Conservation (phyloP, 1,140 invertebrate genomes). For the Drosophila fuyamai region DNA sequence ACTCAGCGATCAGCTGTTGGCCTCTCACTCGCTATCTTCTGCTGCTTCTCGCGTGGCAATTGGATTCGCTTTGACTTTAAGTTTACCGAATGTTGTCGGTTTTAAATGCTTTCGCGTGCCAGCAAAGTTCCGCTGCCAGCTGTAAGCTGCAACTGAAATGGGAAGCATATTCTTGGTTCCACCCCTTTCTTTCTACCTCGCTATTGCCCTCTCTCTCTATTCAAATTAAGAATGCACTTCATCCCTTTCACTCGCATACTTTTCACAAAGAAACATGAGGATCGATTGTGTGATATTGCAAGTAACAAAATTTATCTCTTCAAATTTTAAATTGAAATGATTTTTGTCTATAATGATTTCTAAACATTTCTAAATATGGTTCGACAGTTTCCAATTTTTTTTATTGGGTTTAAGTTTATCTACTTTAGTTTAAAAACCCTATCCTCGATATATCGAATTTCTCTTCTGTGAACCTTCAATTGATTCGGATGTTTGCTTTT, state of each 20-base stretch:
- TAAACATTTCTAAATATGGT: no score
- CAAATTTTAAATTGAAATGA: no score
- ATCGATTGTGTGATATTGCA: no score
- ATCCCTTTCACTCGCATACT: not conserved
- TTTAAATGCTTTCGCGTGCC: conserved; percentile 67
- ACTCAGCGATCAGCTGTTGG: conserved; percentile 42
- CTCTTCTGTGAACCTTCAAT: conserved; percentile 36
- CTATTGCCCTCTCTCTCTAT: not conserved
- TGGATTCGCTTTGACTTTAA: conserved; percentile 72
- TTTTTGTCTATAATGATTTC: not conserved
- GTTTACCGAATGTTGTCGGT: conserved; percentile 64
- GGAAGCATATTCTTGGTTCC: conserved; percentile 9
- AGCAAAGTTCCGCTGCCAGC: conserved; percentile 16
- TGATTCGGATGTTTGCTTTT: conserved; percentile 67
- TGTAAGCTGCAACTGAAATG: conserved; percentile 21
- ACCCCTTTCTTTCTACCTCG: not conserved
- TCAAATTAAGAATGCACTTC: not conserved
- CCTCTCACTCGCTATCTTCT: conserved; percentile 29
- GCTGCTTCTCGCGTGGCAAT: conserved; percentile 70
- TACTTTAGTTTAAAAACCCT: not conserved
- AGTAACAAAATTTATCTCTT: no score
- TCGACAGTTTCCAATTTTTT: no score
- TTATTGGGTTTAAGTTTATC: not conserved
- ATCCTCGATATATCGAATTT: conserved; percentile 18
- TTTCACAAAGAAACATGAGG: not conserved